phyloP scores from a whole-genome alignment of 1,140 invertebrate genomes.

The Copidosoma floridanum region DNA sequence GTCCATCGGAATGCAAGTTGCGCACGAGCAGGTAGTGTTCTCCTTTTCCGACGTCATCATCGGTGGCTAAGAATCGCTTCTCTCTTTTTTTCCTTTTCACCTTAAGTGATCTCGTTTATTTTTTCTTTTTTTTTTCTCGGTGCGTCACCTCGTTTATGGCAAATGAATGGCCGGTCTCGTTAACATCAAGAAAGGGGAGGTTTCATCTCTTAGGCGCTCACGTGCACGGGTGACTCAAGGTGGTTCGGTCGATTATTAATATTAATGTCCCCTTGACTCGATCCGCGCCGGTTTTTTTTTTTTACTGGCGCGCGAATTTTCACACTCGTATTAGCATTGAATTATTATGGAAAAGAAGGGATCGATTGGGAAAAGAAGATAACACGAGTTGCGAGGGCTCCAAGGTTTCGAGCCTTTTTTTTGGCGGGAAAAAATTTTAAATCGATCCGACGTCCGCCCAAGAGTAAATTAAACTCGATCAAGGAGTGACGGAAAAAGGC shows the following conservation, averaged over 20 bases:
- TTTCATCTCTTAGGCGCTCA: neutral
- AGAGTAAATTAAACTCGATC: too few species aligned
- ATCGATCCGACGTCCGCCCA: too few species aligned
- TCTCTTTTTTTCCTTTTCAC: too few species aligned
- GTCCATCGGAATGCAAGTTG: slow-evolving; percentile 43
- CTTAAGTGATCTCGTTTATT: slow-evolving; percentile 5
- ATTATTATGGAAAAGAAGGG: slow-evolving; percentile 8
- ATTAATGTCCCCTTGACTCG: neutral
- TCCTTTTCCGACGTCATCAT: slow-evolving; percentile 5
- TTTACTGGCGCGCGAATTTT: slow-evolving; percentile 12
- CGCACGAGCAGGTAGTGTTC: neutral
- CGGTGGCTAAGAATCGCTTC: too few species aligned
- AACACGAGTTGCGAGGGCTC: too few species aligned
- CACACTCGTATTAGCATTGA: slow-evolving; percentile 13
- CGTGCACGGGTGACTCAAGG: neutral
- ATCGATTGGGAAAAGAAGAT: slow-evolving; percentile 16
- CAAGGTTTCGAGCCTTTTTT: slow-evolving; percentile 25
- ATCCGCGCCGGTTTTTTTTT: neutral
- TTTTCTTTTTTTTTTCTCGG: neutral
- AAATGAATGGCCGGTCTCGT: slow-evolving; percentile 1
- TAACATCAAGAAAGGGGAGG: slow-evolving; percentile 3
- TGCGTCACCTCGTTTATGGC: slow-evolving; percentile 9
- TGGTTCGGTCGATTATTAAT: slow-evolving; percentile 6
- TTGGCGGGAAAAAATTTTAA: too few species aligned
- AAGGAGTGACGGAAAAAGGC: too few species aligned